Base-by-base conservation (phyloP, 2,113 vertebrate genomes). In the Gopherus flavomarginatus region DNA sequence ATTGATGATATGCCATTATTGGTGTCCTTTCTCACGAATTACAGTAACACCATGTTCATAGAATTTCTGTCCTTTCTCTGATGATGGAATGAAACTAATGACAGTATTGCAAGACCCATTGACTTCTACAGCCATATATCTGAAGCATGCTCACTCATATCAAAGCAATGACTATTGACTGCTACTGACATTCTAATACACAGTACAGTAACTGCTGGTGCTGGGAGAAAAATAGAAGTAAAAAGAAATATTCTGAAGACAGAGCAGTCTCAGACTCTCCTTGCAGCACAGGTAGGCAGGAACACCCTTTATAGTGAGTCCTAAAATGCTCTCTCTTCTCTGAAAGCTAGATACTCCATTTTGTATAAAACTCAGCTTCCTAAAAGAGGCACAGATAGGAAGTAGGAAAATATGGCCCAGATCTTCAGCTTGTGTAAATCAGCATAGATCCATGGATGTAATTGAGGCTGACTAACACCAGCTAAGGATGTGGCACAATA, bases 11-110 rank as follows among this genome's bases (percentile, higher is more conserved):
- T 0, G 0, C 31, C 54, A 59, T 31, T 65, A 14, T 62, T 13
- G 83, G 2, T 11, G 19, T 4, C 52, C 59, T 79, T 75, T 27
- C 44, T 83, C 83, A 13, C 11, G 26, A 38, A 27, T 27, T 27
- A 31, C 16, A 49, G 4, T 9, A 11, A 72, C 35, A 21, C 29
- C 56, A 2, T 38, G 82, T 22, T 44, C 35, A 12, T 8, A 65
- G 79, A 24, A 77, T 89, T 93, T 94, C 72, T 93, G 65, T 72
- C 65, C 9, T 21, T 38, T 72, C 65, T 72, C n/a, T 72, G 62
- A 56, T 86, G 31, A 35, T 65, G 42, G n/a, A 78, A 17, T 81
- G 84, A 59, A 53, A 31, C 49, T 91, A 0, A 0, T 83, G 11
- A 9, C 35, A 29, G 26, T 86, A 8, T n/a, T 42, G 1, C 38